These are phyloP conservation scores for Nyleta sp. DNA, from an alignment of 2,888 invertebrate genomes.

Conservation along the genomic window DNA sequence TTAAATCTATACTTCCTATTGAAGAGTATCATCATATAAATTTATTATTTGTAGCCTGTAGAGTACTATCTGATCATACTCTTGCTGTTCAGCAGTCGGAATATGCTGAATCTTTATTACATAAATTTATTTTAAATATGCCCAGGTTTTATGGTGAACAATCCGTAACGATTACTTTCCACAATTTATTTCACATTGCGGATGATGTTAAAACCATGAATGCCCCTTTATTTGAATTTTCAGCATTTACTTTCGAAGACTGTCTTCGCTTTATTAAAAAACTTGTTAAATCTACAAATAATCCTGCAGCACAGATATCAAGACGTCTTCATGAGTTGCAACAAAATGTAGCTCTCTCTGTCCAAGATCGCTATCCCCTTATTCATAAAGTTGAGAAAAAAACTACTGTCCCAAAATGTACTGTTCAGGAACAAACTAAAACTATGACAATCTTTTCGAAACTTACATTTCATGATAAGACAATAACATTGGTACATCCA, in stretches of 20 bases:
- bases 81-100: constrained; percentile 17
- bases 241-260: constrained; percentile 16
- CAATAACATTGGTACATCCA: constrained; percentile 9
- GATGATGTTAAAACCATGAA: constrained; percentile 55
- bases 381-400: constrained; percentile 7
- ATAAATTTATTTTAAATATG: constrained; percentile 40
- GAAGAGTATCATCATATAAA: constrained; percentile 53
- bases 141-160: constrained; percentile 57
- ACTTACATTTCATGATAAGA: not conserved
- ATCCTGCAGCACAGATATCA: constrained; percentile 17
- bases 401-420: constrained; percentile 1
- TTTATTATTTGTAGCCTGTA: constrained; percentile 52
- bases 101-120: constrained; percentile 39
- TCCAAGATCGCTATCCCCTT: constrained; percentile 17
- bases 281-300: constrained; percentile 24
- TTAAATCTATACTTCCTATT: not conserved
- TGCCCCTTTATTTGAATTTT: constrained; percentile 32
- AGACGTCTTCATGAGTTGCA: constrained; percentile 17
- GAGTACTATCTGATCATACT: constrained; percentile 35
- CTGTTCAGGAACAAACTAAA: not conserved
- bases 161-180: constrained; percentile 58
- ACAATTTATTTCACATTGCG: constrained; percentile 58
- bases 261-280: constrained; percentile 15
- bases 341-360: not conserved
- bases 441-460: not conserved